These are phyloP conservation scores for Pilophorus perplexus DNA, from an alignment of 2,888 invertebrate species.

Conservation along the genomic window DNA sequence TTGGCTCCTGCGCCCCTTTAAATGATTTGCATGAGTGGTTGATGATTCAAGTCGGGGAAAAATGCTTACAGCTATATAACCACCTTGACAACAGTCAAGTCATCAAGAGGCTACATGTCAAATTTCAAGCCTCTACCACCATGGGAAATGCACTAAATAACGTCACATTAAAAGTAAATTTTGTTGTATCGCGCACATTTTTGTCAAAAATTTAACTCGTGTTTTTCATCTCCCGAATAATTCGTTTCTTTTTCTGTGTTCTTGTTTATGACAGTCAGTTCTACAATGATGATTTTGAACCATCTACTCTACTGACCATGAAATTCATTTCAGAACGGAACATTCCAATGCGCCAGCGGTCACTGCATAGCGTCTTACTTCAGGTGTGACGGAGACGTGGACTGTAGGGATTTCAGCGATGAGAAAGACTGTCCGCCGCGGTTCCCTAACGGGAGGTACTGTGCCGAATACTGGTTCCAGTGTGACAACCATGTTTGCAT, in stretches of 20 bases:
- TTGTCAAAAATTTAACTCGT: no score
- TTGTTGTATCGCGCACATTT: no score
- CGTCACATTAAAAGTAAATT: no score
- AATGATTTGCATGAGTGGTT: no score
- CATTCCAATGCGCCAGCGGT: slow-evolving; percentile 88
- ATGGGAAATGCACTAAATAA: no score
- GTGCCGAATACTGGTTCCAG: slow-evolving; percentile 86
- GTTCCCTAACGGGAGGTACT: slow-evolving; percentile 60
- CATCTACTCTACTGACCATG: not conserved
- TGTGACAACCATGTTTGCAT: slow-evolving; percentile 87
- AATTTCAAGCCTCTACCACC: no score
- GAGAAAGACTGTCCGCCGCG: slow-evolving; percentile 86
- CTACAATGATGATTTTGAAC: not conserved
- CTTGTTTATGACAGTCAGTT: not conserved
- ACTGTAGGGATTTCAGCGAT: slow-evolving; percentile 85
- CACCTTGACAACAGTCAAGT: no score
- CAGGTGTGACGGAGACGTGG: slow-evolving; percentile 84
- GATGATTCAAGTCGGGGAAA: no score
- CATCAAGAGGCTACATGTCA: no score
- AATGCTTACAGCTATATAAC: no score
- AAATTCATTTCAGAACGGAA: slow-evolving; percentile 64
- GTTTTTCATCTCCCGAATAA: not conserved
- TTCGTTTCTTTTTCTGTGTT: slow-evolving; percentile 8
- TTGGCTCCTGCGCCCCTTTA: no score
- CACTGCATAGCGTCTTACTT: slow-evolving; percentile 89